Evolutionary conservation across 1,140 invertebrate genomes (phyloP).

Genomic region (Magallana ariakensis): DNA sequence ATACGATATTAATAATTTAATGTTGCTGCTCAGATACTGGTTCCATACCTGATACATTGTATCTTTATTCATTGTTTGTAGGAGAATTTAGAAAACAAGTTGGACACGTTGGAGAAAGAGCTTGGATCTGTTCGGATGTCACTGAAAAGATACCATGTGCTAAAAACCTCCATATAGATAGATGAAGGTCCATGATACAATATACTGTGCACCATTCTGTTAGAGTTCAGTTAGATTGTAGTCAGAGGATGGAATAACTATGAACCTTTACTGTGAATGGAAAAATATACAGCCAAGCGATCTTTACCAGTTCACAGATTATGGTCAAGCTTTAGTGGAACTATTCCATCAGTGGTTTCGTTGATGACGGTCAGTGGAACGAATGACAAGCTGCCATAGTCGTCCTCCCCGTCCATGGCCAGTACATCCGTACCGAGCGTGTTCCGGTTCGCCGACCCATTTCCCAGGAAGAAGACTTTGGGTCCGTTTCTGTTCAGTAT

Average conservation of each 20-base stretch:
- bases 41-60: too few species aligned
- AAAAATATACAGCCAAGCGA: not conserved
- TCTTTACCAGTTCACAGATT: too few species aligned
- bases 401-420: not conserved
- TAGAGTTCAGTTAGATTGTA: too few species aligned
- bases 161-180: conserved; percentile 61
- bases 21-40: too few species aligned
- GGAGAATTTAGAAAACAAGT: conserved; percentile 66
- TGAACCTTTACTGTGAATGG: not conserved
- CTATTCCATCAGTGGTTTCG: too few species aligned
- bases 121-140: conserved; percentile 70
- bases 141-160: conserved; percentile 68
- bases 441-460: not conserved
- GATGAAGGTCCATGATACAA: not conserved
- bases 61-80: conserved; percentile 48
- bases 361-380: too few species aligned
- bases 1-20: too few species aligned
- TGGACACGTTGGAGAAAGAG: conserved; percentile 66
- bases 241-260: not conserved
- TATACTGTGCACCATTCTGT: too few species aligned
- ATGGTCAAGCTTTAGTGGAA: too few species aligned
- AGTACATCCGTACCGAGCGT: not conserved
- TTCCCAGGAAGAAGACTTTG: not conserved
- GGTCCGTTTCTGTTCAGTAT: not conserved
- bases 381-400: too few species aligned